Percentiles rank a stretch among this genome's conserved stretches.
Conservation (phyloP, 2,797 vertebrate species). For the Gymnocypris eckloni region DNA sequence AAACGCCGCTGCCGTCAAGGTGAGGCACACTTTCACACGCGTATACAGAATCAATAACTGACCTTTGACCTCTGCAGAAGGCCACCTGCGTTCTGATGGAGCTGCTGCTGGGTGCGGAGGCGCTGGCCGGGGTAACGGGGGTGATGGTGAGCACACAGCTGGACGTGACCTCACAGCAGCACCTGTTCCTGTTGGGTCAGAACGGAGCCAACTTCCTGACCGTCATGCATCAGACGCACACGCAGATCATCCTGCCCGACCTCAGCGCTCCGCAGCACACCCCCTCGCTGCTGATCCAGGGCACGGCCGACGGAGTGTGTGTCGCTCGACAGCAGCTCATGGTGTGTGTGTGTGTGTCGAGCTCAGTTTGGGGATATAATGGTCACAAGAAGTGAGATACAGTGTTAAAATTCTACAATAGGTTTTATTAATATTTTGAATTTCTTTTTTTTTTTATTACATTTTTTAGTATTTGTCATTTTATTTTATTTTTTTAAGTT, state of each 20-base stretch:
- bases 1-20: slow-evolving; percentile 76
- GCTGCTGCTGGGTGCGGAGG: slow-evolving; percentile 72
- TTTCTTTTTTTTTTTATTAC: no score
- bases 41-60: neutral
- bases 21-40: slow-evolving; percentile 47
- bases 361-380: neutral
- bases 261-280: slow-evolving; percentile 78
- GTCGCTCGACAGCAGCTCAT: slow-evolving; percentile 82
- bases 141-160: slow-evolving; percentile 79
- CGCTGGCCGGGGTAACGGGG: slow-evolving; percentile 48
- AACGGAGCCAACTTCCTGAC: slow-evolving; percentile 82
- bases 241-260: slow-evolving; percentile 83
- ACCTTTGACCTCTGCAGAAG: slow-evolving; percentile 69
- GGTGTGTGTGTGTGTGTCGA: slow-evolving; percentile 39
- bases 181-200: slow-evolving; percentile 81
- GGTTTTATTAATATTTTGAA: neutral
- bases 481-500: neutral
- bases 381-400: neutral
- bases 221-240: slow-evolving; percentile 85
- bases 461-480: no score
- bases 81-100: slow-evolving; percentile 80
- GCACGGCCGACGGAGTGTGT: slow-evolving; percentile 80
- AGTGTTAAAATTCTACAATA: neutral
- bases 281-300: slow-evolving; percentile 81
- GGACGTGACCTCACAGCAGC: slow-evolving; percentile 84